Percentiles rank a stretch among this genome's conserved stretches.
phyloP scores from a whole-genome alignment of 2,888 invertebrate genomes.

The Parelbella ahira region DNA sequence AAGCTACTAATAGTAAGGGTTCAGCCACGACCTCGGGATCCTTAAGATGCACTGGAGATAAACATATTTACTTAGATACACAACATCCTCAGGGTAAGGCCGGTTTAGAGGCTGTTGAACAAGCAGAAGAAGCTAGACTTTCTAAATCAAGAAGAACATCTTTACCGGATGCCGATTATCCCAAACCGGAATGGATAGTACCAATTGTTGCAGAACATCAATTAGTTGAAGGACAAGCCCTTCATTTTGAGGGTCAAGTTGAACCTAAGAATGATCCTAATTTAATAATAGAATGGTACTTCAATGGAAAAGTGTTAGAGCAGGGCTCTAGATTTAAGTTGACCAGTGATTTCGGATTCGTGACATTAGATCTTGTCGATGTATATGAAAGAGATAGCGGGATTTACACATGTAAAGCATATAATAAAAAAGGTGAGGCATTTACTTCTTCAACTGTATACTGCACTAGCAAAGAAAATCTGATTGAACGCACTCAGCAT shows the following conservation, averaged over 20 bases:
- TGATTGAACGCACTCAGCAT: constrained; percentile 95
- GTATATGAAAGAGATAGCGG: constrained; percentile 96
- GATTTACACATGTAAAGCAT: constrained; percentile 95
- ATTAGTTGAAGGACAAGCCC: constrained; percentile 89
- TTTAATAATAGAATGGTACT: constrained; percentile 95
- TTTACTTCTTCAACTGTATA: constrained; percentile 94
- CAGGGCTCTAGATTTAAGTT: constrained; percentile 95
- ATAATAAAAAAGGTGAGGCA: constrained; percentile 93
- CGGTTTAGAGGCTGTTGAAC: constrained; percentile 93
- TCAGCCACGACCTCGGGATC: constrained; percentile 95
- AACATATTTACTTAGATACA: constrained; percentile 91
- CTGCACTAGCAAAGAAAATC: constrained; percentile 88
- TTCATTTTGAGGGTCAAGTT: constrained; percentile 96
- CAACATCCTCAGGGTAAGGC: constrained; percentile 97
- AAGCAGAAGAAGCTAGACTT: constrained; percentile 91
- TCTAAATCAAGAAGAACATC: constrained; percentile 85
- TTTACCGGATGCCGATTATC: constrained; percentile 87
- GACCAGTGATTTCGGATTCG: constrained; percentile 97
- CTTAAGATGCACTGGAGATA: constrained; percentile 89
- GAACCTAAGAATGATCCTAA: constrained; percentile 96
- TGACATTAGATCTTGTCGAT: constrained; percentile 94
- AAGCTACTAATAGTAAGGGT: constrained; percentile 93
- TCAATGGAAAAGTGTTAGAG: constrained; percentile 92
- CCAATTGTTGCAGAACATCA: constrained; percentile 90
- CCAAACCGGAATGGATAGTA: constrained; percentile 92